Evolutionary conservation across 1,140 invertebrate species (phyloP).

Genomic region (Trichonephila clavipes): DNA sequence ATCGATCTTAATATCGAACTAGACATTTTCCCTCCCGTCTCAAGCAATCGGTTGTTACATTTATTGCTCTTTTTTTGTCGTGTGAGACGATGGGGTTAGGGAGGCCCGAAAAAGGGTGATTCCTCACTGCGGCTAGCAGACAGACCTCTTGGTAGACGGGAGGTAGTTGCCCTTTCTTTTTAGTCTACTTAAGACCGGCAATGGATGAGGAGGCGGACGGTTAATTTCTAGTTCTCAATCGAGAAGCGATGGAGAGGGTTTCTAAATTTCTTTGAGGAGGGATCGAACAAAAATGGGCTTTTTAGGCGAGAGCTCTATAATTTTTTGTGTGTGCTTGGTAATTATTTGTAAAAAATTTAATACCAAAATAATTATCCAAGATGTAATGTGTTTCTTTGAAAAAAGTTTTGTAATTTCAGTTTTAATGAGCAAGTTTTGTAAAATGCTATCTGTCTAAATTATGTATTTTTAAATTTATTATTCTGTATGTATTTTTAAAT

Average conservation of each 20-base stretch:
- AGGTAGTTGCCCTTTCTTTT: conserved; percentile 16
- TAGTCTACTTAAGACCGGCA: background rate
- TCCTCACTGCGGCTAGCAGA: conserved; percentile 9
- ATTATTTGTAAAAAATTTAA: too few species aligned
- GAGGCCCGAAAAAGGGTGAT: conserved; percentile 18
- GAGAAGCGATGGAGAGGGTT: background rate
- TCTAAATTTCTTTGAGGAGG: too few species aligned
- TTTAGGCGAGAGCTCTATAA: too few species aligned
- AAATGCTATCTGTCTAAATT: too few species aligned
- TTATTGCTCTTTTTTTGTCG: background rate
- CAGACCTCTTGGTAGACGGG: conserved; percentile 18
- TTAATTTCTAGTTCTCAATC: conserved; percentile 7
- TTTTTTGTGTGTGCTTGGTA: too few species aligned
- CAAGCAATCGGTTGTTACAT: background rate
- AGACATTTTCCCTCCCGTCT: background rate
- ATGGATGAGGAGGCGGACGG: background rate
- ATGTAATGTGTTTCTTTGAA: too few species aligned
- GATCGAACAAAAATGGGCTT: too few species aligned
- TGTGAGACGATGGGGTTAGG: background rate
- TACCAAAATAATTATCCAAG: too few species aligned
- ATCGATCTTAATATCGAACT: background rate
- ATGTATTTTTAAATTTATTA: too few species aligned
- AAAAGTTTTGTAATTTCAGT: too few species aligned
- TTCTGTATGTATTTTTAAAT: too few species aligned
- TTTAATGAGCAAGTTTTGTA: too few species aligned